phyloP scores from a whole-genome alignment of 2,888 invertebrate species.

The Pantelozetes paolii region DNA sequence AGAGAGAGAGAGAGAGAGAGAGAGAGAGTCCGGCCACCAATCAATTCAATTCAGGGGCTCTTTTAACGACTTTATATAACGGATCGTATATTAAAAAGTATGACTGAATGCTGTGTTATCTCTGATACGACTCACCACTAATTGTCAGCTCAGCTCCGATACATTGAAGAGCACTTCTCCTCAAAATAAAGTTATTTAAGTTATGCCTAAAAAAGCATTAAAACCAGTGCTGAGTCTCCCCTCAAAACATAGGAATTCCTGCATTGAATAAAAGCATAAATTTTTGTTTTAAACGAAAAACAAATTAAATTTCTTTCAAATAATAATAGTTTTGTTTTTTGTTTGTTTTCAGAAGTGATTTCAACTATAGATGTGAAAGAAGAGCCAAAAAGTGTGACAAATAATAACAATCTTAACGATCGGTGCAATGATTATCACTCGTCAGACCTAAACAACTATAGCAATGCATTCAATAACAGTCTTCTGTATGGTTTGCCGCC shows the following conservation, averaged over 20 bases:
- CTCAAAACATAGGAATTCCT: not conserved
- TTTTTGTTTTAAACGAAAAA: not conserved
- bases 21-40: too few species aligned
- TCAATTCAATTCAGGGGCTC: not conserved
- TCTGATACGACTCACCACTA: not conserved
- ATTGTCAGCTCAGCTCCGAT: not conserved
- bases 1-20: too few species aligned
- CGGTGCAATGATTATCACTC: conserved; percentile 29
- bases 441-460: conserved; percentile 20
- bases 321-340: too few species aligned
- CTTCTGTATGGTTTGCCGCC: conserved; percentile 37
- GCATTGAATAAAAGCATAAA: not conserved
- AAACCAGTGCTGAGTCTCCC: too few species aligned
- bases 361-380: not conserved
- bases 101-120: too few species aligned
- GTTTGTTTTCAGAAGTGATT: not conserved
- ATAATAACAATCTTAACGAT: not conserved
- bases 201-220: not conserved
- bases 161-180: not conserved
- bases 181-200: not conserved
- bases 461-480: not conserved
- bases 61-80: not conserved
- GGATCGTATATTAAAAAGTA: not conserved
- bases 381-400: not conserved
- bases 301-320: not conserved